Evolutionary conservation across 2,888 invertebrate species (phyloP).

Genomic region (Reticulitermes lucifugus): DNA sequence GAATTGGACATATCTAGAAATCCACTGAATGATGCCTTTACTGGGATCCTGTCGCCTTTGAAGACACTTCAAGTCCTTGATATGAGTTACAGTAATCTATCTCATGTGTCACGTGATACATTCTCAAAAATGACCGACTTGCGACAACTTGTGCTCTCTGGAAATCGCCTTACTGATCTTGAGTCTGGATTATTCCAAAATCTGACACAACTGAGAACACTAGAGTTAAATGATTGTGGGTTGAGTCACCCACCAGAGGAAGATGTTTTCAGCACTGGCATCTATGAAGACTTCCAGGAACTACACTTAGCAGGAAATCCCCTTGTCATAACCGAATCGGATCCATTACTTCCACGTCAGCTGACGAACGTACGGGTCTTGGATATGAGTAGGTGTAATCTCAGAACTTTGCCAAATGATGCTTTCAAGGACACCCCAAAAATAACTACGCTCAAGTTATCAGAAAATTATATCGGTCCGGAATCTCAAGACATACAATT

Average conservation of each 20-base stretch:
- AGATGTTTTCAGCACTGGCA: constrained; percentile 73
- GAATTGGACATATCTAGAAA: constrained; percentile 79
- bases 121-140: constrained; percentile 78
- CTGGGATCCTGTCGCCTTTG: constrained; percentile 72
- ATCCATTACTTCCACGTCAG: constrained; percentile 72
- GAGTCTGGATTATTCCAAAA: constrained; percentile 77
- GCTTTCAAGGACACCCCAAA: constrained; percentile 73
- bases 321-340: constrained; percentile 71
- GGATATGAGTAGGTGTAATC: constrained; percentile 75
- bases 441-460: constrained; percentile 73
- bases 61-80: constrained; percentile 76
- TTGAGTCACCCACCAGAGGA: constrained; percentile 73
- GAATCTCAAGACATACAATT: constrained; percentile 61
- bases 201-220: constrained; percentile 73
- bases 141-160: constrained; percentile 74
- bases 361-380: constrained; percentile 70
- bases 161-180: constrained; percentile 74
- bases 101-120: constrained; percentile 72
- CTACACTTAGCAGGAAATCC: constrained; percentile 78
- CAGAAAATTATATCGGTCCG: constrained; percentile 71
- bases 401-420: constrained; percentile 70
- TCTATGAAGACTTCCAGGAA: constrained; percentile 74
- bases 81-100: constrained; percentile 79
- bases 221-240: constrained; percentile 78
- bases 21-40: constrained; percentile 76